phyloP scores from a whole-genome alignment of 2,797 vertebrate species.

The Setipinna tenuifilis region DNA sequence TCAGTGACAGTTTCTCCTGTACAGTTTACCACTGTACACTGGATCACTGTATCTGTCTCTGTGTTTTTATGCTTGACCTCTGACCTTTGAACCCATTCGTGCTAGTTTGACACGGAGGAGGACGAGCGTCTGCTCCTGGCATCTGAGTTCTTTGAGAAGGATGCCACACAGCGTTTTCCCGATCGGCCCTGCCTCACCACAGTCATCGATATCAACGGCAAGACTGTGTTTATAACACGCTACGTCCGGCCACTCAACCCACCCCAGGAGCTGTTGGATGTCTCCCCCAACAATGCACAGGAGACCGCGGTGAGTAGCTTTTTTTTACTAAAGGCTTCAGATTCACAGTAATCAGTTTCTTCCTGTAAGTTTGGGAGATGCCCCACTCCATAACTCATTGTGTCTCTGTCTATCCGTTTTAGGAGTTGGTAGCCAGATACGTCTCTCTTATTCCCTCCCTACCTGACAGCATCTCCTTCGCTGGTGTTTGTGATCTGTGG shows the following conservation, averaged over 20 bases:
- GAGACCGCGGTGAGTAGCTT: constrained; percentile 76
- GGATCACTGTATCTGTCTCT: background rate
- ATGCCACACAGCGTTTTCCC: constrained; percentile 78
- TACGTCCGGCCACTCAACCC: constrained; percentile 88
- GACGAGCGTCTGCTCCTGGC: constrained; percentile 87
- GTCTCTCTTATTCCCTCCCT: constrained; percentile 93
- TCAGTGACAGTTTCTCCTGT: no score
- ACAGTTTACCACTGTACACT: no score
- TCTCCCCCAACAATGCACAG: constrained; percentile 70
- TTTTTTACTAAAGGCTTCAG: background rate
- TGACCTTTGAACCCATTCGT: constrained; percentile 34
- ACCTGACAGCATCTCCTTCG: constrained; percentile 89
- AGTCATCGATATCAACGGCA: constrained; percentile 90
- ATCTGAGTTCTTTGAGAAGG: constrained; percentile 84
- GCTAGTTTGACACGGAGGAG: constrained; percentile 93
- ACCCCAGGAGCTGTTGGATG: constrained; percentile 85
- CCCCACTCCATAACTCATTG: background rate
- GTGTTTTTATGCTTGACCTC: background rate
- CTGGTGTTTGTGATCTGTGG: constrained; percentile 92
- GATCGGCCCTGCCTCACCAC: constrained; percentile 85
- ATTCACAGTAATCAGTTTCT: no score
- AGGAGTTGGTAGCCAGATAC: constrained; percentile 87
- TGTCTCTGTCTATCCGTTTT: constrained; percentile 20
- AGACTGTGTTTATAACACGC: constrained; percentile 88
- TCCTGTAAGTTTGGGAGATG: background rate